Percentiles rank a stretch among this genome's conserved stretches.
phyloP scores from a whole-genome alignment of 2,888 invertebrate species.

The Nudaria mundana region DNA sequence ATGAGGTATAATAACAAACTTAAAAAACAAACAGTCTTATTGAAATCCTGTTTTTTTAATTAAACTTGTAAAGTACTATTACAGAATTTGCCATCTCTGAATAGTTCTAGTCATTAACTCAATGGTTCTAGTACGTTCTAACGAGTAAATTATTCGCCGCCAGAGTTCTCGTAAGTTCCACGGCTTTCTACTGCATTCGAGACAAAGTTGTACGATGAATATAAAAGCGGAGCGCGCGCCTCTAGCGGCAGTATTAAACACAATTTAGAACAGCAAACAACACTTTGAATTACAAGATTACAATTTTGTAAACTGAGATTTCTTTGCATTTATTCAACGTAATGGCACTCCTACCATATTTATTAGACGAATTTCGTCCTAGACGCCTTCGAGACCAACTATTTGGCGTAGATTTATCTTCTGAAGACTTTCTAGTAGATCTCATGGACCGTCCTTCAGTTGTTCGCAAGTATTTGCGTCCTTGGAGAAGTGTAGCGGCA shows the following conservation, averaged over 20 bases:
- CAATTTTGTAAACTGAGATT: slow-evolving; percentile 14
- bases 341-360: slow-evolving; percentile 68
- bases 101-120: background rate
- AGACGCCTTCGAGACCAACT: slow-evolving; percentile 60
- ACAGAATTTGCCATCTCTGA: slow-evolving; percentile 4
- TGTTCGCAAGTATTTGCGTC: slow-evolving; percentile 54
- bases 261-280: too few relatives aligned
- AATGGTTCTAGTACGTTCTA: background rate
- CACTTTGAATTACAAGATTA: slow-evolving; percentile 4
- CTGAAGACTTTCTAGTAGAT: slow-evolving; percentile 61
- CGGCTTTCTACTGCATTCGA: slow-evolving; percentile 17
- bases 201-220: slow-evolving; percentile 10
- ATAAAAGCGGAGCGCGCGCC: slow-evolving; percentile 45
- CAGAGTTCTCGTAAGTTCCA: slow-evolving; percentile 1
- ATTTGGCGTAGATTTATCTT: slow-evolving; percentile 59
- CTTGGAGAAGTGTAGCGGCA: slow-evolving; percentile 65
- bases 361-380: slow-evolving; percentile 57
- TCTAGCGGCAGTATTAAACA: slow-evolving; percentile 35
- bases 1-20: background rate
- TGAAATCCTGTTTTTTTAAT: background rate
- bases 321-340: background rate
- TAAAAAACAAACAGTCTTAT: background rate
- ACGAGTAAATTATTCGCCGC: slow-evolving; percentile 10
- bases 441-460: slow-evolving; percentile 54
- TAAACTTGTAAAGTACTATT: background rate